phyloP scores from a whole-genome alignment of 2,797 vertebrate species.

The Helostoma temminkii region DNA sequence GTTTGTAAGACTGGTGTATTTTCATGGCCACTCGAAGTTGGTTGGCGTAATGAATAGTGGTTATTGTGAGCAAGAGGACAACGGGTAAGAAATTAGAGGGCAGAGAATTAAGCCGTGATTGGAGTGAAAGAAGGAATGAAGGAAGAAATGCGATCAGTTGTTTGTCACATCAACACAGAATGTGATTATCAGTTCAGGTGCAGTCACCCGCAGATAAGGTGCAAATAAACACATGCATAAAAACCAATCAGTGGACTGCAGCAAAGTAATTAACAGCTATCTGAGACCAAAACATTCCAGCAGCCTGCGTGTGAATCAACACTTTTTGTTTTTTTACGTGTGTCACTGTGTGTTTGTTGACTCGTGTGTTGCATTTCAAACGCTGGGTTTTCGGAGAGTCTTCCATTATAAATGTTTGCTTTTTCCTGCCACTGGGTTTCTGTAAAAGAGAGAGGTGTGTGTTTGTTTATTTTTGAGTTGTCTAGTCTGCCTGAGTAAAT shows the following conservation, averaged over 20 bases:
- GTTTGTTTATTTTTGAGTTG: conserved; percentile 28
- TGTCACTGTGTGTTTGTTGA: background rate
- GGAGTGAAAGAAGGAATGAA: background rate
- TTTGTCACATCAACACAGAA: conserved; percentile 10
- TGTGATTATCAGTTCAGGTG: background rate
- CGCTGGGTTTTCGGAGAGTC: background rate
- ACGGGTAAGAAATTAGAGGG: conserved; percentile 9
- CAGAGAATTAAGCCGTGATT: background rate
- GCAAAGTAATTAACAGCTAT: conserved; percentile 12
- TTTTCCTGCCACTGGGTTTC: background rate
- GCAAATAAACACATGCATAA: background rate
- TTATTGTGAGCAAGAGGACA: background rate
- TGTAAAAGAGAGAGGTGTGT: conserved; percentile 7
- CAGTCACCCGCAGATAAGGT: background rate
- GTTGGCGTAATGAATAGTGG: conserved; percentile 14
- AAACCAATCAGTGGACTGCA: conserved; percentile 27
- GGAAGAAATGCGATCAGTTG: conserved; percentile 2
- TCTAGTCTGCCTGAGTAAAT: conserved; percentile 40
- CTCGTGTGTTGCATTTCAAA: background rate
- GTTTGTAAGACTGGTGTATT: too few relatives aligned
- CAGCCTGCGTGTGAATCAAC: background rate
- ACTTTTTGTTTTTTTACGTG: background rate
- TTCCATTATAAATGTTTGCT: conserved; percentile 30
- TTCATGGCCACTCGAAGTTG: conserved; percentile 12
- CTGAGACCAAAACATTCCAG: conserved; percentile 13